Percentiles rank a stretch among this genome's conserved stretches.
Evolutionary conservation across 2,113 vertebrate genomes (phyloP).

Genomic region (Ptilonorhynchus violaceus): DNA sequence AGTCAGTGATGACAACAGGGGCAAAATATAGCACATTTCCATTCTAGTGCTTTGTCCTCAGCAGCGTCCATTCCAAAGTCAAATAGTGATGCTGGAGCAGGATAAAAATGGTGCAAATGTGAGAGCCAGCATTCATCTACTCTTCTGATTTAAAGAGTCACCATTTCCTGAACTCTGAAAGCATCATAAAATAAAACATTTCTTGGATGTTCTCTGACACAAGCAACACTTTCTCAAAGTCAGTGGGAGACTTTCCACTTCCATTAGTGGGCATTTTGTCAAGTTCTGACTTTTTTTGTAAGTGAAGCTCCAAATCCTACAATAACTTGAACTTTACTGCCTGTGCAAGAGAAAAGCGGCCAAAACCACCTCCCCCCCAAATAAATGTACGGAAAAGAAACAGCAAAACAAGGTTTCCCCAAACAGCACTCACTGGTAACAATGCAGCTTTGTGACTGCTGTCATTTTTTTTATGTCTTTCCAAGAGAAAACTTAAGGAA

Average conservation of each 20-base stretch:
- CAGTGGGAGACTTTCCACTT: not conserved
- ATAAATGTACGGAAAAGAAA: not conserved
- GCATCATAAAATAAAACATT: not conserved
- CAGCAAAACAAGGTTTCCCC: not conserved
- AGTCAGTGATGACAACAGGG: not conserved
- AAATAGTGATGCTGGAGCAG: not conserved
- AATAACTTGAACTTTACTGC: not conserved
- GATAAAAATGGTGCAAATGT: not conserved
- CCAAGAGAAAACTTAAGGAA: not conserved
- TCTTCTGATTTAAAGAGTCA: not conserved
- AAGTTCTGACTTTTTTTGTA: not conserved
- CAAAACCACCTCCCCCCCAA: not conserved
- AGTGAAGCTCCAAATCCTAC: not conserved
- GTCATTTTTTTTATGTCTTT: not conserved
- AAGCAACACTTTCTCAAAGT: not conserved
- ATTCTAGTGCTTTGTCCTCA: not conserved
- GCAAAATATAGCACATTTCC: not conserved
- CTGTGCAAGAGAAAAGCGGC: not conserved
- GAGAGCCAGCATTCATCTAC: not conserved
- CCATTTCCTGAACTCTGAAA: not conserved
- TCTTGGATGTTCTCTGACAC: not conserved
- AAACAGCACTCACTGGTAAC: not conserved
- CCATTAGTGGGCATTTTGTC: not conserved
- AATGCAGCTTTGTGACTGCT: not conserved
- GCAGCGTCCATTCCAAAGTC: not conserved